Evolutionary conservation across 2,888 invertebrate species (phyloP), one percentile per base, ranked within the genome.

Genomic region (Eudemis profundana): DNA sequence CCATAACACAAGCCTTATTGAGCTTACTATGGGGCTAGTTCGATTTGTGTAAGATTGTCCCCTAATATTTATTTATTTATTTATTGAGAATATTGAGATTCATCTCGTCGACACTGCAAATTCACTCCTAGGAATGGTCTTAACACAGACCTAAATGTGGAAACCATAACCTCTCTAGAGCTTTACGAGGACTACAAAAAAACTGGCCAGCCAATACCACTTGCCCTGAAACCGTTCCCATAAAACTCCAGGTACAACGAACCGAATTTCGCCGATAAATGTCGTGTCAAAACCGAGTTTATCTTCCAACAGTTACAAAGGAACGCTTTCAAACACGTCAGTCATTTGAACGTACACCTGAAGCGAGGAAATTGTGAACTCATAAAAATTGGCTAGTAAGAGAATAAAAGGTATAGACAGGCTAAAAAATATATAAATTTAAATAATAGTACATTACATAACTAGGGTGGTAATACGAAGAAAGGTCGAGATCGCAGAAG

Each of bases 321-420:
- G 56, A 54, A 49, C 63, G 61, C 66, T 57, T 69, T 66, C 68
- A 68, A 78, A 78, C 78, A 73, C 74, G 77, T 78, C 78, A 79
- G 73, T 79, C 78, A 76, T 78, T 80, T 78, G 27, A 77, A 73
- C 78, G 75, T 77, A 74, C 75, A 77, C 75, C 72, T 75, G 74
- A 77, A 75, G 72, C 74, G 79, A 78, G 84, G 84, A 81, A 82
- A 85, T 84, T 83, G 84, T 82, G 78, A 81, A 75, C 77, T 82
- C 83, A 79, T 89, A 87, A 88, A 88, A 83, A 78, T 61, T 77
- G 76, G 75, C 73, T 71, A 42, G 59, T 46, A 27, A 50, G 61
- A 59, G 49, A 59, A 33, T 59, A 64, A 44, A 1, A 1, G 19
- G 15, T 42, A 12, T 17, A 57, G 50, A 61, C 5, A 12, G 12